Percentiles rank a stretch among this genome's conserved stretches.
Evolutionary conservation across 2,888 invertebrate genomes (phyloP).

Genomic region (Aplocera efformata): DNA sequence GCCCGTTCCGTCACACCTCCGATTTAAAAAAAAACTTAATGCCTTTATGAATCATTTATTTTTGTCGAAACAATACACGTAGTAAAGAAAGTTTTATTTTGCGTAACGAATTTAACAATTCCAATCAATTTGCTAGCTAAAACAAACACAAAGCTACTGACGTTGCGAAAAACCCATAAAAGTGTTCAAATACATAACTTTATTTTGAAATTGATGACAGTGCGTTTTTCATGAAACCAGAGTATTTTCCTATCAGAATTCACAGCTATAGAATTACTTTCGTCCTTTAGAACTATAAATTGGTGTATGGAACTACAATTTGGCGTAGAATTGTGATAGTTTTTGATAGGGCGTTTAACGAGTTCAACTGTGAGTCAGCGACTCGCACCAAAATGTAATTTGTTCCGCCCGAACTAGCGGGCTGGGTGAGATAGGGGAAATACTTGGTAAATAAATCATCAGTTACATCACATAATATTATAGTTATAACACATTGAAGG

Average conservation of each 20-base stretch:
- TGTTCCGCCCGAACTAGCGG: background rate
- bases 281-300: too few species aligned
- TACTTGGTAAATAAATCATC: background rate
- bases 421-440: constrained; percentile 2
- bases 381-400: background rate
- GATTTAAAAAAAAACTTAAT: constrained; percentile 5
- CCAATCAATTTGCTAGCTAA: constrained; percentile 25
- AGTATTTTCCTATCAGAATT: constrained; percentile 12
- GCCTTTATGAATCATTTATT: constrained; percentile 3
- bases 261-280: constrained; percentile 2
- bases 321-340: constrained; percentile 3
- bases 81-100: constrained; percentile 19
- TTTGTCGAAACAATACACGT: constrained; percentile 2
- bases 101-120: constrained; percentile 21
- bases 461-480: background rate
- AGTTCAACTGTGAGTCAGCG: constrained; percentile 1
- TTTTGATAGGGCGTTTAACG: constrained; percentile 1
- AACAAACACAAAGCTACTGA: constrained; percentile 23
- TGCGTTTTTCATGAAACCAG: constrained; percentile 13
- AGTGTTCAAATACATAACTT: constrained; percentile 21
- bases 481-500: background rate
- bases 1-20: too few species aligned
- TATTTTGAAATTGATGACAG: constrained; percentile 25
- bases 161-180: constrained; percentile 22
- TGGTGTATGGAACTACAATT: constrained; percentile 1